Base-by-base conservation (phyloP, 2,113 vertebrate genomes). In the Hemicordylus capensis region DNA sequence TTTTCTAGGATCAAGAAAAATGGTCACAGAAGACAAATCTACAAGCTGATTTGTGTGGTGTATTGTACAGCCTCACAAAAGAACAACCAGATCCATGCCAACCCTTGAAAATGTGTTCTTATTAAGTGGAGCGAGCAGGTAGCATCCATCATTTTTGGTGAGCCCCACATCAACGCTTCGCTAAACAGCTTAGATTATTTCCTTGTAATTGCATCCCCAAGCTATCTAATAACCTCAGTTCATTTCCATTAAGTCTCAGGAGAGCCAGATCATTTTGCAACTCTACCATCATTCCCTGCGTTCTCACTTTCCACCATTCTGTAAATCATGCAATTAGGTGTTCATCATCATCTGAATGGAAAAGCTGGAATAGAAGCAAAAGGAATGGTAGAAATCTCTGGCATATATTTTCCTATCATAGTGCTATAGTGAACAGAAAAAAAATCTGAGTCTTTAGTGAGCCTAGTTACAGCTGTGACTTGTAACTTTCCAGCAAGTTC, bases 121-220 rank as follows among this genome's bases (percentile, higher is more conserved):
- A 95, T 93, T 92, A 94, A 92, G 80, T 89, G 83, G 91, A 90
- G 93, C 89, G 42, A 92, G 92, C 91, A 90, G 89, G 84, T 90
- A 90, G 93, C 59, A 93, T 93, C 90, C 89, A 91, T 94, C 93
- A 90, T 93, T 91, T 90, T 94, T 91, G 91, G 90, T 90, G 86
- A 90, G 86, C 89, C 90, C 93, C 93, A 94, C 90, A 92, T 93
- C 92, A 91, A 85, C 0, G 90, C 93, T 94, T 86, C 90, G 34
- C 93, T 93, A 94, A 93, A 87, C 91, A 93, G 86, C 83, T 81
- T 89, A 91, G 90, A 94, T 94, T 92, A 94, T 92, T 94, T 90
- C 90, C 74, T 81, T 94, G 88, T 94, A 95, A 95, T 95, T 94
- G 91, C 82, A 89, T 94, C 92, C 92, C 91, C 83, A 88, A 93